These are phyloP conservation scores for Drosophila orosa DNA, from an alignment of 1,140 invertebrate genomes.

Conservation along the genomic window DNA sequence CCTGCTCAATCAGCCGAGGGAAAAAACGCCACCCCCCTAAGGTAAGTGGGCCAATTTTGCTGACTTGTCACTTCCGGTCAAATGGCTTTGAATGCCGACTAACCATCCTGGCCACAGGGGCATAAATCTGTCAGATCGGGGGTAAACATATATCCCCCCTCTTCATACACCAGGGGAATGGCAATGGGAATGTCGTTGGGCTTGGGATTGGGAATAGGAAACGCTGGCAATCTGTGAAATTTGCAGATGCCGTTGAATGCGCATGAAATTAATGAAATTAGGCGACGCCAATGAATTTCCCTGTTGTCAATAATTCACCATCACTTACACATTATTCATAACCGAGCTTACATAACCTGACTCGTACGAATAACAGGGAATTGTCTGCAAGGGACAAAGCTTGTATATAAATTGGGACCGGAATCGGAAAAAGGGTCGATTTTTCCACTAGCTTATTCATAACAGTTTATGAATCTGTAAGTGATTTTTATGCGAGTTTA, in stretches of 20 bases:
- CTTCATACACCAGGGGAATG: neutral
- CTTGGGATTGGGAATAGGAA: neutral
- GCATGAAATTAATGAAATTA: constrained; percentile 80
- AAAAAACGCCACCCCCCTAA: constrained; percentile 20
- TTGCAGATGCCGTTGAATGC: constrained; percentile 72
- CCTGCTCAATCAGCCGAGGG: constrained; percentile 6
- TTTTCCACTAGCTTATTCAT: constrained; percentile 42
- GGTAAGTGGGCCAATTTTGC: constrained; percentile 75
- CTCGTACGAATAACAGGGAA: neutral
- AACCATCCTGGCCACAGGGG: constrained; percentile 40
- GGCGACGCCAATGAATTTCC: constrained; percentile 60
- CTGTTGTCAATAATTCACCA: constrained; percentile 45
- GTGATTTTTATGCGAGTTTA: constrained; percentile 62
- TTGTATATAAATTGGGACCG: neutral
- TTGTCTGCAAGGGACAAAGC: neutral
- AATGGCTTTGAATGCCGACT: constrained; percentile 61
- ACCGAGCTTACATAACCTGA: constrained; percentile 25
- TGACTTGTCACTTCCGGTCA: constrained; percentile 82
- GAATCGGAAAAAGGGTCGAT: constrained; percentile 26
- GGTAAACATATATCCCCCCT: neutral
- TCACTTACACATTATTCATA: constrained; percentile 66
- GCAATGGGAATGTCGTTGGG: neutral
- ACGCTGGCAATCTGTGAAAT: constrained; percentile 60
- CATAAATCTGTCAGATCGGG: constrained; percentile 47
- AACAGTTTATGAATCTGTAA: constrained; percentile 51